phyloP scores from a whole-genome alignment of 35 echinoderm and acorn worm genomes.

The Anneissia japonica region DNA sequence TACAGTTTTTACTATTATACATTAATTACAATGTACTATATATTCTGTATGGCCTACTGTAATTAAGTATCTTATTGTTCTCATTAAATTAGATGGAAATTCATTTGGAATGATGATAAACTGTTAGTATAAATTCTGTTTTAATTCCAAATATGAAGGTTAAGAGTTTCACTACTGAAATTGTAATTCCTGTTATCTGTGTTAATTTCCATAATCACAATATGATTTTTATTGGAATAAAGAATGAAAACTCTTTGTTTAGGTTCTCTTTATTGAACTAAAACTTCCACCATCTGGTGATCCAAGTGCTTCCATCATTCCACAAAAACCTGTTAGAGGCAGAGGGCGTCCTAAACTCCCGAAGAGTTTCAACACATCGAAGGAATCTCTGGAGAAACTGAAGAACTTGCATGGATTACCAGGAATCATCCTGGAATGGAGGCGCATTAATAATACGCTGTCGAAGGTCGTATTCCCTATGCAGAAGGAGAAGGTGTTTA shows the following conservation, averaged over 20 bases:
- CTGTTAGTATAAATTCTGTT: too few species aligned
- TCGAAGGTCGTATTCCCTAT: slow-evolving; percentile 91
- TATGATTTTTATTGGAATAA: too few species aligned
- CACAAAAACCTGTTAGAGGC: slow-evolving; percentile 53
- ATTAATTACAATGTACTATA: too few species aligned
- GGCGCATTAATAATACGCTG: slow-evolving; percentile 61
- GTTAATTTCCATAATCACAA: neutral
- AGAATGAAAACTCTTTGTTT: too few species aligned
- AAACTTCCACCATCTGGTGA: slow-evolving; percentile 89
- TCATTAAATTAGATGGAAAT: too few species aligned
- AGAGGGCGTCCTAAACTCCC: slow-evolving; percentile 64
- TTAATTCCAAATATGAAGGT: too few species aligned
- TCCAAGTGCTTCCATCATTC: slow-evolving; percentile 3
- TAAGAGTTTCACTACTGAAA: too few species aligned
- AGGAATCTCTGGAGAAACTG: slow-evolving; percentile 87
- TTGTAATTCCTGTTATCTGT: neutral
- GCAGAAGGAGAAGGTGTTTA: slow-evolving; percentile 73
- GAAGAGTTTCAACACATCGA: slow-evolving; percentile 89
- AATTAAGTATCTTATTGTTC: too few species aligned
- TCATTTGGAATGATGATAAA: too few species aligned
- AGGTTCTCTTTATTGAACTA: slow-evolving; percentile 87
- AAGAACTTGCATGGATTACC: slow-evolving; percentile 71
- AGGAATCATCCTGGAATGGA: slow-evolving; percentile 81
- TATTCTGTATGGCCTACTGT: too few species aligned
- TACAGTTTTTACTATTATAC: too few species aligned